These are phyloP conservation scores for Yoshiicerus persimilis DNA, from an alignment of 1,140 invertebrate species.

Conservation along the genomic window DNA sequence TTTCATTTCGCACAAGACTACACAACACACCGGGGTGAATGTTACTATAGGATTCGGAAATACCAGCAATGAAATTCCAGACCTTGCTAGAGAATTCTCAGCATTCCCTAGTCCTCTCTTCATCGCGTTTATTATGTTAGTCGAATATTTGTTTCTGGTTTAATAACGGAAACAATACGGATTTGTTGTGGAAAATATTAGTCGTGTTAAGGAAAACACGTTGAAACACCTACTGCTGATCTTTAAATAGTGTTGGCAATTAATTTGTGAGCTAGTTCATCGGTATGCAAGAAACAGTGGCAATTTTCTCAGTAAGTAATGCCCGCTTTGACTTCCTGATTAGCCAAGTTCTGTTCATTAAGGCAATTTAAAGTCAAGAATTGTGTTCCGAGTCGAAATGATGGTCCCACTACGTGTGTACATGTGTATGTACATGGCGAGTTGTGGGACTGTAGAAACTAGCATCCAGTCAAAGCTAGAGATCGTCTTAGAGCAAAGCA, in stretches of 20 bases:
- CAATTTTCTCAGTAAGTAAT: slow-evolving; percentile 47
- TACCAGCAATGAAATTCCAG: too few species aligned
- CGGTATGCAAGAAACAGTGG: slow-evolving; percentile 48
- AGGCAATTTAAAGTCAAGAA: slow-evolving; percentile 49
- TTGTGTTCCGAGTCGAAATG: slow-evolving; percentile 24
- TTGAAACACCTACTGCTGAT: not conserved
- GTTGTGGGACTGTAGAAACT: not conserved
- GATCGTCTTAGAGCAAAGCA: not conserved
- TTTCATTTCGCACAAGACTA: not conserved
- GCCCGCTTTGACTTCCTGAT: slow-evolving; percentile 45
- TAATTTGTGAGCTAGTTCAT: slow-evolving; percentile 44
- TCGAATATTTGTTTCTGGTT: not conserved
- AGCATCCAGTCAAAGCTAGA: not conserved
- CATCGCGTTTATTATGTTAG: not conserved
- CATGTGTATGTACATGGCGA: not conserved
- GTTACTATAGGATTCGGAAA: not conserved
- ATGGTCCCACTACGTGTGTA: not conserved
- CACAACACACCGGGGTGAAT: not conserved
- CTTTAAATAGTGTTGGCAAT: slow-evolving; percentile 42
- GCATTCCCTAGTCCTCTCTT: not conserved
- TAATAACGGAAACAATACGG: not conserved
- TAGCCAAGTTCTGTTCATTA: slow-evolving; percentile 48
- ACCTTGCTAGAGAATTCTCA: too few species aligned
- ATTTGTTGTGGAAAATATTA: not conserved
- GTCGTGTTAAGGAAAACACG: not conserved